Evolutionary conservation across 2,797 vertebrate species (phyloP).

Genomic region (Crossoptilon crossoptilon): DNA sequence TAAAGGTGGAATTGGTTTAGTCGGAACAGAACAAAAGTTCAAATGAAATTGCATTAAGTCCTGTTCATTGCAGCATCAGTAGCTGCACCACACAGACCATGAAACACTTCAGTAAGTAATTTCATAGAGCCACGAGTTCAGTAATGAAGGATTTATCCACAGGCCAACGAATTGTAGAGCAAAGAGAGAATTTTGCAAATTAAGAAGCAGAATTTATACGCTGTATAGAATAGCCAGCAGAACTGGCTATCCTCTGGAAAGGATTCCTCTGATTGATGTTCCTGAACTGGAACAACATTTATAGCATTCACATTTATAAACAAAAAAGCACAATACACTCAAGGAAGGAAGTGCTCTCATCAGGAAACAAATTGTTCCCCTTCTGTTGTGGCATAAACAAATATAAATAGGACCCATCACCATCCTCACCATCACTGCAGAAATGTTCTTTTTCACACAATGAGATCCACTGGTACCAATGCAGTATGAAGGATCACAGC

Average conservation of each 20-base stretch:
- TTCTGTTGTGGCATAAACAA: slow-evolving; percentile 17
- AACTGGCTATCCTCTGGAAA: not conserved
- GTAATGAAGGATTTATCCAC: slow-evolving; percentile 50
- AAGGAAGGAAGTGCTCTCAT: slow-evolving; percentile 25
- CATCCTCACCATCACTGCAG: not conserved
- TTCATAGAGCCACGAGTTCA: not conserved
- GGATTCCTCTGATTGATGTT: not conserved
- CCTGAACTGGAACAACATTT: not conserved
- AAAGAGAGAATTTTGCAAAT: not conserved
- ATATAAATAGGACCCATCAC: not conserved
- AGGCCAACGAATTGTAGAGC: slow-evolving; percentile 6
- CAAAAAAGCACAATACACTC: not conserved
- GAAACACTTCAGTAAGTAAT: slow-evolving; percentile 24
- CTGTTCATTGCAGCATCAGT: slow-evolving; percentile 15
- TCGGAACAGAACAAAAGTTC: slow-evolving; percentile 26
- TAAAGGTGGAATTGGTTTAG: not conserved
- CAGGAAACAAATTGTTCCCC: slow-evolving; percentile 34
- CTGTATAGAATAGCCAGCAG: not conserved
- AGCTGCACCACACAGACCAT: not conserved
- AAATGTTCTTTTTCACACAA: not conserved
- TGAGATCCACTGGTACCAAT: not conserved
- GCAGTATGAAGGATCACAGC: not conserved
- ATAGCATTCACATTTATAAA: not conserved
- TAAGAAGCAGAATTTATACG: not conserved
- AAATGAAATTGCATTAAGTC: slow-evolving; percentile 41